A percentile compares a stretch with the other conserved stretches of the same genome.
These are phyloP conservation scores for Helarctos malayanus DNA, from an alignment of 2,797 vertebrate genomes.

Conservation along the genomic window DNA sequence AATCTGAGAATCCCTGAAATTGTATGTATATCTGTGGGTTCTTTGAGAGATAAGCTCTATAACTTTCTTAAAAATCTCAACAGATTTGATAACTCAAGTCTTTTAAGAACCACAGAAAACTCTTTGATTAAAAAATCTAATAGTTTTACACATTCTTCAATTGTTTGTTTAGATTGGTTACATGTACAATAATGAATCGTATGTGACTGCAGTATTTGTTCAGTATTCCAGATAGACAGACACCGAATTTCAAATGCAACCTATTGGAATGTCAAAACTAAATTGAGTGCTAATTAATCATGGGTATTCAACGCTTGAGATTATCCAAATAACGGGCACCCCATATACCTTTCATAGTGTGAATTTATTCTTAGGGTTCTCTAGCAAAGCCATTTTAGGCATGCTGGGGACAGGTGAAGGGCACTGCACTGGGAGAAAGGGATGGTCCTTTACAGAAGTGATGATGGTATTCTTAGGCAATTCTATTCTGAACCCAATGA, in stretches of 20 bases:
- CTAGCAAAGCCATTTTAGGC: neutral
- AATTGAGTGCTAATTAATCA: neutral
- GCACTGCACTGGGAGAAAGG: neutral
- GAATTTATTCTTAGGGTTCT: neutral
- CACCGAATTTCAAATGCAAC: neutral
- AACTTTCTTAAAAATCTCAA: neutral
- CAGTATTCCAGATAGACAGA: neutral
- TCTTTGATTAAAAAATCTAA: neutral
- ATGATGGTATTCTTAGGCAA: neutral
- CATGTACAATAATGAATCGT: neutral
- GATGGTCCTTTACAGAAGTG: rapidly evolving
- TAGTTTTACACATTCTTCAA: neutral
- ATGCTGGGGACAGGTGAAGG: neutral
- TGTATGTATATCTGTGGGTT: neutral
- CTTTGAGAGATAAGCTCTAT: neutral
- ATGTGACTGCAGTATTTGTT: neutral
- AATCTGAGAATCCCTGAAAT: neutral
- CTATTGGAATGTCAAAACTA: neutral
- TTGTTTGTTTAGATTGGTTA: slow-evolving; percentile 9
- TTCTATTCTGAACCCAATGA: neutral
- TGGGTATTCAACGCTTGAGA: neutral
- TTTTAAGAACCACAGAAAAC: neutral
- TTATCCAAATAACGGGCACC: neutral
- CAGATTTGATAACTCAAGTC: neutral
- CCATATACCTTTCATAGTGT: neutral